Evolutionary conservation across 2,888 invertebrate species (phyloP), one percentile per base, ranked within the genome.

Genomic region (Euphydryas editha): DNA sequence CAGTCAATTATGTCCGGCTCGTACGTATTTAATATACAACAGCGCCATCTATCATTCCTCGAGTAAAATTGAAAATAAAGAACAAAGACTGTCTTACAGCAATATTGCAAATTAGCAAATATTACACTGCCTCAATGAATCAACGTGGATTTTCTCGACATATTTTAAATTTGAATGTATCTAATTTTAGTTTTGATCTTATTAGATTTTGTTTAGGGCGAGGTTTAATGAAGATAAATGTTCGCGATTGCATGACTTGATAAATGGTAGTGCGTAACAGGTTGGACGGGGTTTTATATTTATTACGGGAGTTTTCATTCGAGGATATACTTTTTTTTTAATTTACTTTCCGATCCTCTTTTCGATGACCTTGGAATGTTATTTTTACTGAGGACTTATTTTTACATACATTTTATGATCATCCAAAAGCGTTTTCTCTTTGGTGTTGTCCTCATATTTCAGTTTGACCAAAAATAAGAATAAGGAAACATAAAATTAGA

Each of bases 191-290:
- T 47, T 64, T 58, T 20, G 62, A 66, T 46, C 65, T 66, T 72
- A 70, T 62, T 66, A 70, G 64, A 65, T 65, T 67, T 72, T 72
- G 70, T 70, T 72, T 67, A 72, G 68, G 62, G 51, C 57, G 47
- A 46, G 62, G 54, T 59, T 59, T 84, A 82, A 84, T 84, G 81
- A 83, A 84, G 83, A 84, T 82, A 78, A 83, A 84, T 83, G 81
- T 55, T 72, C 55, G 73, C 75, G 73, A 78, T 78, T 75, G 76
- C 76, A 71, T 36, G 65, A 17, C 44, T 79, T 82, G 83, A 84
- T 85, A 83, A 82, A 85, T 81, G 82, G 74, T 57, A 58, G 62
- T 65, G 55, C 64, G 69, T 67, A 71, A 65, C 73, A 73, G 71
- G 69, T 72, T 59, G 58, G 60, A 61, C 61, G 68, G 15, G 58